Conservation (phyloP, 2,113 vertebrate genomes). For the Camelus dromedarius region DNA sequence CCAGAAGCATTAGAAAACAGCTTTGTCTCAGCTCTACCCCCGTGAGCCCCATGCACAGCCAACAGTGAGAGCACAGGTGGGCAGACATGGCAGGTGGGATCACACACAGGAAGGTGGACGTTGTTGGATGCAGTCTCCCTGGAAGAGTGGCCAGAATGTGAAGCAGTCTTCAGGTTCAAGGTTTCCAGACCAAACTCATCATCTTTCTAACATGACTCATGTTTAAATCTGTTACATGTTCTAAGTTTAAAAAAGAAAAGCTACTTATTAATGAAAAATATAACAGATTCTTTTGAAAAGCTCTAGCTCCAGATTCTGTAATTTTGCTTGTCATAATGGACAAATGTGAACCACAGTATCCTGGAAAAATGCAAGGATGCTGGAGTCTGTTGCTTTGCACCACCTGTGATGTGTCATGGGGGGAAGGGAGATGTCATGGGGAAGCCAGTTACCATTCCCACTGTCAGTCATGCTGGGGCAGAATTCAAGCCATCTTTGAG, state of each 20-base stretch:
- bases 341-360: not conserved
- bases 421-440: not conserved
- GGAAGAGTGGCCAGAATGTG: not conserved
- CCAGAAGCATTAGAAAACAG: not conserved
- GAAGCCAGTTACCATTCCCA: not conserved
- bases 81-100: accelerated
- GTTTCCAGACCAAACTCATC: not conserved
- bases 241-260: no score
- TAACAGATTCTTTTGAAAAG: not conserved
- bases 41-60: no score
- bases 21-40: accelerated
- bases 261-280: no score
- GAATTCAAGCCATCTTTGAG: not conserved
- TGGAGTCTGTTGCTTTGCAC: not conserved
- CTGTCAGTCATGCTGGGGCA: not conserved
- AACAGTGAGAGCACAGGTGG: not conserved
- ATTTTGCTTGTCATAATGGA: not conserved
- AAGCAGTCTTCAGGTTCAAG: not conserved
- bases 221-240: no score
- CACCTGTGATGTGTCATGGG: not conserved
- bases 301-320: not conserved
- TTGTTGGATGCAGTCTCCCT: not conserved
- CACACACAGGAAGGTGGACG: no score
- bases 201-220: not conserved
- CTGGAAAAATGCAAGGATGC: not conserved